Evolutionary conservation across 2,113 vertebrate genomes (phyloP).

Genomic region (Orientallactaga bullata): DNA sequence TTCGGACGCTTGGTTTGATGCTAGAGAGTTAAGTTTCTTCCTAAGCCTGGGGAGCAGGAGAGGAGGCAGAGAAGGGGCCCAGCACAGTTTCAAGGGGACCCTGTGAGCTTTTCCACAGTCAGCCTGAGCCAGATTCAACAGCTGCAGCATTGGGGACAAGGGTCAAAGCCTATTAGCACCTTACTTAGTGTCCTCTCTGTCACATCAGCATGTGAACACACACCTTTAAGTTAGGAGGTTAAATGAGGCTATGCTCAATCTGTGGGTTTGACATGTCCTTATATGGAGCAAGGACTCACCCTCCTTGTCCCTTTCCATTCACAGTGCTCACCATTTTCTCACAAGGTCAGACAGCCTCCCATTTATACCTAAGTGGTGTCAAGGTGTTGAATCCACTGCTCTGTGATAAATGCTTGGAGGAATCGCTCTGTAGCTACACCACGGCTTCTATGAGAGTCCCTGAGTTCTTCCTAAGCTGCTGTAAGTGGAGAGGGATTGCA

Average conservation of each 20-base stretch:
- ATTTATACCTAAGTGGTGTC: background rate
- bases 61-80: background rate
- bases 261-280: background rate
- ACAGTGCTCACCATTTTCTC: no score
- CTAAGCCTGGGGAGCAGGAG: background rate
- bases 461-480: constrained; percentile 5
- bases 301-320: no score
- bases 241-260: background rate
- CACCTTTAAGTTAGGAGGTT: background rate
- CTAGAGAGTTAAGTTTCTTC: background rate
- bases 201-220: no score
- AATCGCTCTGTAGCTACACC: background rate
- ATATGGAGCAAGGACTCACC: no score
- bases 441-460: background rate
- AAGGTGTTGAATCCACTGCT: background rate
- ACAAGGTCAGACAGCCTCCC: background rate
- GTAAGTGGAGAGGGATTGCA: background rate
- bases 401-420: background rate
- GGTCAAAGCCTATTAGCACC: background rate
- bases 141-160: no score
- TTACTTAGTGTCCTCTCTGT: background rate
- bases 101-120: background rate
- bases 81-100: background rate
- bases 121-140: background rate
- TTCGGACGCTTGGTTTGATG: background rate